Conservation (phyloP, 2,797 vertebrate species). For the Oryzias sinensis region DNA sequence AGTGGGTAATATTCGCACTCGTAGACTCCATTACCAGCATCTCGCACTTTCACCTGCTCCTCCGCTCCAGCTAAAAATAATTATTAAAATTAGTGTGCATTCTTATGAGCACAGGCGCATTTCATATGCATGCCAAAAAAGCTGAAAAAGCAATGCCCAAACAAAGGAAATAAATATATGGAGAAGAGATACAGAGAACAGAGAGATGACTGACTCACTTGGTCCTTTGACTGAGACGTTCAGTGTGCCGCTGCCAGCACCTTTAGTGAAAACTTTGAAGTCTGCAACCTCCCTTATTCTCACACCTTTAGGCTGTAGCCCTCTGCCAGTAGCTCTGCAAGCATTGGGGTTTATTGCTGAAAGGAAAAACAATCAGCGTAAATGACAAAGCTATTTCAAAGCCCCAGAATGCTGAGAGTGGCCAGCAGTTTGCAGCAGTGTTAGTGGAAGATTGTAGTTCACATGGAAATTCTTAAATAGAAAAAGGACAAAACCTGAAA, state of each 20-base stretch:
- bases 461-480: conserved; percentile 23
- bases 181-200: conserved; percentile 30
- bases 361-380: conserved; percentile 47
- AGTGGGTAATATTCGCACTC: conserved; percentile 91
- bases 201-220: conserved; percentile 78
- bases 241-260: conserved; percentile 90
- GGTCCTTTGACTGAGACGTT: conserved; percentile 90
- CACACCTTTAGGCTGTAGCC: conserved; percentile 94
- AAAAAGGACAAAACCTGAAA: conserved; percentile 48
- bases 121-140: conserved; percentile 16
- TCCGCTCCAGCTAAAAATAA: conserved; percentile 83
- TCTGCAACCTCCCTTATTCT: conserved; percentile 92
- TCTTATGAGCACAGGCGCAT: conserved; percentile 10
- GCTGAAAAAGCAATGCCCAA: conserved; percentile 33
- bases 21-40: conserved; percentile 85
- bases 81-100: conserved; percentile 35
- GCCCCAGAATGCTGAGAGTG: conserved; percentile 20
- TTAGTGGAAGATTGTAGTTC: conserved; percentile 60
- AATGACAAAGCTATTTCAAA: conserved; percentile 34
- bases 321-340: conserved; percentile 90
- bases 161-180: conserved; percentile 28
- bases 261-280: conserved; percentile 95
- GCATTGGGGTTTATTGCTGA: conserved; percentile 87
- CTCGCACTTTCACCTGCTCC: conserved; percentile 86
- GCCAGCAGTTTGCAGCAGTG: conserved; percentile 43